Conservation (phyloP, 2,797 vertebrate genomes). For the Labeo calbasu region DNA sequence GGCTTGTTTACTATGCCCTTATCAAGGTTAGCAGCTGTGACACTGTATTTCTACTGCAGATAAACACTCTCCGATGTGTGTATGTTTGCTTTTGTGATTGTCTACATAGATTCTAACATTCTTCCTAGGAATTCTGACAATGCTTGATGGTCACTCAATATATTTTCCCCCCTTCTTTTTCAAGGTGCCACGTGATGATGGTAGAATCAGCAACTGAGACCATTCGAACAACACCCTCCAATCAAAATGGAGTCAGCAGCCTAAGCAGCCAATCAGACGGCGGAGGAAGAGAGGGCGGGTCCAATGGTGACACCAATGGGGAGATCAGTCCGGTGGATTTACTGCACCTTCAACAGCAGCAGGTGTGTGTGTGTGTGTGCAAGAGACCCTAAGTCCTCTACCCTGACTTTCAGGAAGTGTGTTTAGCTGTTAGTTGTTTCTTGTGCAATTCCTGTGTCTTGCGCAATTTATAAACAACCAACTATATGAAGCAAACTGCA, state of each 20-base stretch:
- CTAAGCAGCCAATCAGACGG: constrained; percentile 92
- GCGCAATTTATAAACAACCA: constrained; percentile 56
- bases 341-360: constrained; percentile 98
- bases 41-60: constrained; percentile 30
- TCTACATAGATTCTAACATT: constrained; percentile 38
- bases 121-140: constrained; percentile 41
- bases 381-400: background rate
- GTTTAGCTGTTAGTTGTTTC: constrained; percentile 55
- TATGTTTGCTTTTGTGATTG: constrained; percentile 31
- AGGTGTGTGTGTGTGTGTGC: constrained; percentile 79
- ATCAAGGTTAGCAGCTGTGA: constrained; percentile 60
- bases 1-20: constrained; percentile 61
- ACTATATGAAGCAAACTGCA: constrained; percentile 47
- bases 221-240: constrained; percentile 93
- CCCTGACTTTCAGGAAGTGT: constrained; percentile 48
- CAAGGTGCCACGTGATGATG: constrained; percentile 96
- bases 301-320: constrained; percentile 89
- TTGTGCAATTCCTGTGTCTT: constrained; percentile 58
- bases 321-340: constrained; percentile 95
- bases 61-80: constrained; percentile 48
- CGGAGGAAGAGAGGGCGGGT: constrained; percentile 82
- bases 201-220: constrained; percentile 99
- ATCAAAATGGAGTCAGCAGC: constrained; percentile 96
- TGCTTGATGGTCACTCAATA: constrained; percentile 51
- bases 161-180: constrained; percentile 19